A percentile compares a stretch with the other conserved stretches of the same genome.
These are phyloP conservation scores for Nephotettix cincticeps DNA, from an alignment of 1,140 invertebrate species.

Conservation along the genomic window DNA sequence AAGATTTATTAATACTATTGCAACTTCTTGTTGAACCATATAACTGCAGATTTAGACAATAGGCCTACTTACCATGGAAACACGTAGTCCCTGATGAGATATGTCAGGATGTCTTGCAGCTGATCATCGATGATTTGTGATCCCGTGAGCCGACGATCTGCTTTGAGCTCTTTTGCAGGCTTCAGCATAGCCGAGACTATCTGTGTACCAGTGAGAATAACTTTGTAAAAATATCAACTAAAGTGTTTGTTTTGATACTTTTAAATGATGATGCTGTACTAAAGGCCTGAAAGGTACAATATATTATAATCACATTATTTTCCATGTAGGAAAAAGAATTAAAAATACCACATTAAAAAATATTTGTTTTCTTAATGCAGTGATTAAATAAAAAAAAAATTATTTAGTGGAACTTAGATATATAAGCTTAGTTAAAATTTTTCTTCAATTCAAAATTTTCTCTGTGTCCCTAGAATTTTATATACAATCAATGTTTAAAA, in stretches of 20 bases:
- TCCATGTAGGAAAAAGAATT: background rate
- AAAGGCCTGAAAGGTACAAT: background rate
- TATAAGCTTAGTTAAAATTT: no score
- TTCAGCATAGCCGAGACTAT: conserved; percentile 25
- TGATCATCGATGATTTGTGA: conserved; percentile 69
- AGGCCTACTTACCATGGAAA: conserved; percentile 70
- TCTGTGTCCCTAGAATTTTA: no score
- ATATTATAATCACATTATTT: conserved; percentile 25
- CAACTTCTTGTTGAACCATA: no score
- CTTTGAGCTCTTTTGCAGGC: conserved; percentile 40
- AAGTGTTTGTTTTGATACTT: background rate
- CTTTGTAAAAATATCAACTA: no score
- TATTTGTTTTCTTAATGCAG: background rate
- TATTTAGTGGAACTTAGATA: no score
- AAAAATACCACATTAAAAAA: background rate
- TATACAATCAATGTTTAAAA: no score
- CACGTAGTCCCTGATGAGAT: conserved; percentile 76
- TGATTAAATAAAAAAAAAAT: no score
- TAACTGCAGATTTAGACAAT: no score
- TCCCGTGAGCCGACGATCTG: conserved; percentile 60
- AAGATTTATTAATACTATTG: no score
- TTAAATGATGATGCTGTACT: background rate
- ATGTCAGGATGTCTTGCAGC: conserved; percentile 71
- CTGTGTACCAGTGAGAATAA: conserved; percentile 7
- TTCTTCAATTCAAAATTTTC: no score